Percentiles rank a stretch among this genome's conserved stretches.
Evolutionary conservation across 2,113 vertebrate species (phyloP).

Genomic region (Boulengeromyrus knoepffleri): DNA sequence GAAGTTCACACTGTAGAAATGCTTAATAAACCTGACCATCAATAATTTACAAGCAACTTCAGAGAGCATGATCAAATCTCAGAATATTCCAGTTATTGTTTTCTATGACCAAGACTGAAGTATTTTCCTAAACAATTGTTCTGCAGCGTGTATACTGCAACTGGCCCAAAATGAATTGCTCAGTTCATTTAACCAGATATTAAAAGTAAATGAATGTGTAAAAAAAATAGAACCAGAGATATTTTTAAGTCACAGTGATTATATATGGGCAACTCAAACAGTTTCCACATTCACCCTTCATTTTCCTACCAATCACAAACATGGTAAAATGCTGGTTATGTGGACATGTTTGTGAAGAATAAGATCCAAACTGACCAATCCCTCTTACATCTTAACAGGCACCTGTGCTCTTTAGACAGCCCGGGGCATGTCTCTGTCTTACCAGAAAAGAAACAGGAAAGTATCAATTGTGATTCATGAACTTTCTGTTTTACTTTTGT

Average conservation of each 20-base stretch:
- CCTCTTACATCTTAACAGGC: neutral
- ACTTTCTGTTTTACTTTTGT: neutral
- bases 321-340: neutral
- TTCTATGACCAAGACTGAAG: neutral
- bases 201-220: neutral
- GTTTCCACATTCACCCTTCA: neutral
- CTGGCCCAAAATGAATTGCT: neutral
- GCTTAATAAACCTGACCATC: neutral
- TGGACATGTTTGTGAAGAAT: neutral
- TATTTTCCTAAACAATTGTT: neutral
- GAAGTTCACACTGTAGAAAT: neutral
- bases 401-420: neutral
- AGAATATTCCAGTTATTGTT: neutral
- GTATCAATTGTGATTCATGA: neutral
- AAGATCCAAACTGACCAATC: neutral
- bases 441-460: neutral
- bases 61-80: neutral
- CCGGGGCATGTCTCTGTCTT: neutral
- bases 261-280: neutral
- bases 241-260: neutral
- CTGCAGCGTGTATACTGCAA: neutral
- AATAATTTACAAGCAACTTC: neutral
- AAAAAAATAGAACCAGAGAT: neutral
- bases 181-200: neutral
- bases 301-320: neutral